phyloP scores from a whole-genome alignment of 2,113 vertebrate species.

The Cyrtonyx montezumae region DNA sequence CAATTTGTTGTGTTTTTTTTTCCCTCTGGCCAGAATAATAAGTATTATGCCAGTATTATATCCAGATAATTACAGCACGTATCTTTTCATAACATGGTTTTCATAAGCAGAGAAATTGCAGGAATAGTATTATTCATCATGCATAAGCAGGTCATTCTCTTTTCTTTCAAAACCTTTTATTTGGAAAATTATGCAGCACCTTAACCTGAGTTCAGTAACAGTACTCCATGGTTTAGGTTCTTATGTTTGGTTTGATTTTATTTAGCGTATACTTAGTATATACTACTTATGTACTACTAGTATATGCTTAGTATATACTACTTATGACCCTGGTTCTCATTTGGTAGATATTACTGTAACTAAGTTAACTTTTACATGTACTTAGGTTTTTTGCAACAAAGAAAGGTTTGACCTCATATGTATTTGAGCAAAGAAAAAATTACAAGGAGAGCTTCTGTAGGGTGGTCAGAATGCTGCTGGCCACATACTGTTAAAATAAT shows the following conservation, averaged over 20 bases:
- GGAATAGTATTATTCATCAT: neutral
- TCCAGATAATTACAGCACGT: neutral
- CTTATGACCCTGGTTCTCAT: neutral
- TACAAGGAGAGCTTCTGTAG: neutral
- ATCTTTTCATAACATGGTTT: neutral
- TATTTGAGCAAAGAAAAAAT: neutral
- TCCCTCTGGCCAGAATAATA: neutral
- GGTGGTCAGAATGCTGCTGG: neutral
- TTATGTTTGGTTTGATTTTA: neutral
- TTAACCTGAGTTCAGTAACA: neutral
- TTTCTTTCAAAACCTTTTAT: neutral
- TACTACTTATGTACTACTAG: neutral
- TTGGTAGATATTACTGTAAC: neutral
- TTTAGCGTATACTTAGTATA: conserved; percentile 11
- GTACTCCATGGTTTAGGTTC: neutral
- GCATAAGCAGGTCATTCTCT: neutral
- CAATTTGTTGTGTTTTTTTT: neutral
- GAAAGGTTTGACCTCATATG: neutral
- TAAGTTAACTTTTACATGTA: neutral
- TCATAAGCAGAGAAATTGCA: neutral
- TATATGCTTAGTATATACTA: neutral
- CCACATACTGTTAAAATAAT: neutral
- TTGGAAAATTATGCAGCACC: neutral
- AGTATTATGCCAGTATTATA: neutral
- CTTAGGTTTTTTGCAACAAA: neutral